Evolutionary conservation across 2,113 vertebrate genomes (phyloP), one percentile per base, ranked within the genome.

Genomic region (Porphyrio hochstetteri): DNA sequence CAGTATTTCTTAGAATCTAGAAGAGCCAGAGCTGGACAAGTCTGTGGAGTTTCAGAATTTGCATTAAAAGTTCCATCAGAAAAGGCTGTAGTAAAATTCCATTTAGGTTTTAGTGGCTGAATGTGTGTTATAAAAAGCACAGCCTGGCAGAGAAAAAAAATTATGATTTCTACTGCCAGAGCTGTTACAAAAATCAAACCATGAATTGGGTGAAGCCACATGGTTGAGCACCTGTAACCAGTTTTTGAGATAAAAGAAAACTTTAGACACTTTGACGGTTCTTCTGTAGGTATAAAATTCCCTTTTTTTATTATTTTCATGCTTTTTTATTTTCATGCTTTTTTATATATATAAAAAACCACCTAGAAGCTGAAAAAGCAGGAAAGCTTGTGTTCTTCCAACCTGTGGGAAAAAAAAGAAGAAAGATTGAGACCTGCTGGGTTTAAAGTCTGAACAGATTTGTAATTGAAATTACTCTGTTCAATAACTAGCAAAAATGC

Each of bases 111-210:
- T 94, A 90, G 71, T 59, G 33, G 16, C 5, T 92, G 79, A 74
- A 82, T 67, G 36, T 56, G 16, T 79, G 50, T 70, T 77, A 93
- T 55, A 93, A 93, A 92, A 95, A 94, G 61, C 70, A 89, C 28
- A 78, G 61, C 53, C 14, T 76, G 38, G 75, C 74, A 64, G 57
- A 82, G 70, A 79, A 94, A 96, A 95, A 80, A 23, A 95, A 80
- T 21, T 3, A 76, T 85, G 42, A 92, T 88, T 92, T 92, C 75
- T 88, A 59, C 85, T 86, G 60, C 72, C 67, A 91, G 83, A 70
- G 52, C 65, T 92, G 48, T 91, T 96, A 75, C 3, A 86, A 93
- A 89, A 95, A 91, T 93, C 91, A 93, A 44, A 91, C 65, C 35
- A 60, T 64, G 72, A 89, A 75, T 12, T 93, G 69, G 69, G 86